Percentiles rank a stretch among this genome's conserved stretches.
phyloP scores from a whole-genome alignment of 2,888 invertebrate species.

The Sminthurinus aureus region DNA sequence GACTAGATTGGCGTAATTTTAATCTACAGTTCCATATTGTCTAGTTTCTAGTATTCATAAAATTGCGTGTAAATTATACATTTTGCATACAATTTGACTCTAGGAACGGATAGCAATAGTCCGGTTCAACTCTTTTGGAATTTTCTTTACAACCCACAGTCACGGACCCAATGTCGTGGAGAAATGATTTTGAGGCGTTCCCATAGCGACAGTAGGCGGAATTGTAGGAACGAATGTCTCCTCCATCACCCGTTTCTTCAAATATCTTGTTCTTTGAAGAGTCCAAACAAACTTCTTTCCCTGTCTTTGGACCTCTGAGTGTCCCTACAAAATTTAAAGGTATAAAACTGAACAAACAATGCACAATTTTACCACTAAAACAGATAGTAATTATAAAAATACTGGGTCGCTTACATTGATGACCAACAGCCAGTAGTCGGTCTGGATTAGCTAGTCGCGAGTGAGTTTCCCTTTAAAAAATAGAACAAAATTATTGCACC shows the following conservation, averaged over 20 bases:
- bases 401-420: not conserved
- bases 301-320: not conserved
- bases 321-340: not conserved
- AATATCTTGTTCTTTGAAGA: slow-evolving; percentile 10
- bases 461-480: not conserved
- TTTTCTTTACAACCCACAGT: slow-evolving; percentile 15
- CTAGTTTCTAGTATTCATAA: not conserved
- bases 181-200: not conserved
- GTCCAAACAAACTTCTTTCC: slow-evolving; percentile 16
- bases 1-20: too few relatives aligned
- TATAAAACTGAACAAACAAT: too few relatives aligned
- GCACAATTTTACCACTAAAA: too few relatives aligned
- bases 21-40: too few relatives aligned
- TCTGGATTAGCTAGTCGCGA: not conserved
- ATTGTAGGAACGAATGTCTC: not conserved
- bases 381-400: too few relatives aligned
- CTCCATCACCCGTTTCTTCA: not conserved
- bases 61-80: not conserved
- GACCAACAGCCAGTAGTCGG: not conserved
- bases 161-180: not conserved
- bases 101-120: slow-evolving; percentile 26
- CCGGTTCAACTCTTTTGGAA: not conserved
- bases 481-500: not conserved
- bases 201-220: slow-evolving; percentile 12
- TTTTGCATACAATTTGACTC: slow-evolving; percentile 8